Evolutionary conservation across 2,888 invertebrate species (phyloP).

Genomic region (Papilio protenor): DNA sequence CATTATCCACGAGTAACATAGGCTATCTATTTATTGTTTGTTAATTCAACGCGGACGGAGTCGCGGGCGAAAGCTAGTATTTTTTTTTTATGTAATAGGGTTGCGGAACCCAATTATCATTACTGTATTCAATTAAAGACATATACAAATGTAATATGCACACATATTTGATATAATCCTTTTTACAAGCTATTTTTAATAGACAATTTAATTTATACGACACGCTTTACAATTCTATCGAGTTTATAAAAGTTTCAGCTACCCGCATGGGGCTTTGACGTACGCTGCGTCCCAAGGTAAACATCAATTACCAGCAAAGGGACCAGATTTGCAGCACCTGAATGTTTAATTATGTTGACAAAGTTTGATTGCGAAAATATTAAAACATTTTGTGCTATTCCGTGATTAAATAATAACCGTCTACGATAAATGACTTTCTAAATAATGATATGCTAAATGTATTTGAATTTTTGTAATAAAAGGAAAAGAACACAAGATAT

Average conservation of each 20-base stretch:
- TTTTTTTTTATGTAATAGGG: too few species aligned
- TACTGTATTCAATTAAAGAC: too few species aligned
- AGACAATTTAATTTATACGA: slow-evolving; percentile 16
- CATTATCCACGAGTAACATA: too few species aligned
- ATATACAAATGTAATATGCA: too few species aligned
- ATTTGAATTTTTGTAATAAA: too few species aligned
- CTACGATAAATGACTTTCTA: not conserved
- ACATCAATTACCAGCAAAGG: slow-evolving; percentile 42
- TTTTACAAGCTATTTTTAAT: not conserved
- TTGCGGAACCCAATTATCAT: too few species aligned
- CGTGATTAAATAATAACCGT: not conserved
- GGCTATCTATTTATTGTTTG: too few species aligned
- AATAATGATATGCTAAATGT: too few species aligned
- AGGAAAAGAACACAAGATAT: not conserved
- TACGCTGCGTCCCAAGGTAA: slow-evolving; percentile 35
- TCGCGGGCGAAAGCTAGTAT: too few species aligned
- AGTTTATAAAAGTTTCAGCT: slow-evolving; percentile 28
- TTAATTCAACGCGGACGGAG: too few species aligned
- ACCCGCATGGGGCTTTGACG: slow-evolving; percentile 37
- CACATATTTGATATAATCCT: not conserved
- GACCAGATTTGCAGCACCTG: slow-evolving; percentile 39
- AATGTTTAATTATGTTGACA: slow-evolving; percentile 40
- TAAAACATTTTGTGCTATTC: slow-evolving; percentile 11
- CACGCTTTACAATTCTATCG: slow-evolving; percentile 33
- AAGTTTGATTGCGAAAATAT: slow-evolving; percentile 28